Conservation (phyloP, 2,888 invertebrate species). For the Nysson spinosus region DNA sequence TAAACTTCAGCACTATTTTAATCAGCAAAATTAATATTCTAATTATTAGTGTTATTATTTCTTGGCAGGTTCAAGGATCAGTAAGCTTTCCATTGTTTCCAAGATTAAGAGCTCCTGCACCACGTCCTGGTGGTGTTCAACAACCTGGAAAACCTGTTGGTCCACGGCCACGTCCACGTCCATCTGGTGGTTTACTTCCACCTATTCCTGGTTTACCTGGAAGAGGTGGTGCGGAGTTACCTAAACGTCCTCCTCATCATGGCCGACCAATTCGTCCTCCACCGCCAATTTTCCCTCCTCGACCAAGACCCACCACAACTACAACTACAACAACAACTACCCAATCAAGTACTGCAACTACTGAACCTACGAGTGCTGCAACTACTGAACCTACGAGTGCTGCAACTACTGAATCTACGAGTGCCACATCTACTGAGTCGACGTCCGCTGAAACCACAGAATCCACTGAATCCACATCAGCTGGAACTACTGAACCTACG, state of each 20-base stretch:
- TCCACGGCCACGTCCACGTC: neutral
- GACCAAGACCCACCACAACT: neutral
- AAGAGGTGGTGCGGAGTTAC: too few species aligned
- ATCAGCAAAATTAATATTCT: too few species aligned
- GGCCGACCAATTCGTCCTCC: neutral
- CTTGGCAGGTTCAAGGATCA: neutral
- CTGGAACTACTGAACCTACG: neutral
- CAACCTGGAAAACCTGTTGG: neutral
- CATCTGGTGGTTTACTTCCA: too few species aligned
- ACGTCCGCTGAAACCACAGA: neutral
- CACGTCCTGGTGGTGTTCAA: neutral
- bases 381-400: neutral
- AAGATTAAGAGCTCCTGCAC: neutral
- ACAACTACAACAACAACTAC: slow-evolving; percentile 1
- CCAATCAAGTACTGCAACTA: neutral
- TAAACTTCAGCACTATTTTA: too few species aligned
- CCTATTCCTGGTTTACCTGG: too few species aligned
- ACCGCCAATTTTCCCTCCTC: neutral
- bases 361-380: neutral
- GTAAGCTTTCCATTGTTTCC: neutral
- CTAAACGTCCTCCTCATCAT: neutral
- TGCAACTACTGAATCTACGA: neutral
- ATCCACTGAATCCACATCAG: neutral
- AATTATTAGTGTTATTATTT: too few species aligned
- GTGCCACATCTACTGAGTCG: neutral